These are phyloP conservation scores for Drosophila phalerata DNA, from an alignment of 2,888 invertebrate genomes.

Conservation along the genomic window DNA sequence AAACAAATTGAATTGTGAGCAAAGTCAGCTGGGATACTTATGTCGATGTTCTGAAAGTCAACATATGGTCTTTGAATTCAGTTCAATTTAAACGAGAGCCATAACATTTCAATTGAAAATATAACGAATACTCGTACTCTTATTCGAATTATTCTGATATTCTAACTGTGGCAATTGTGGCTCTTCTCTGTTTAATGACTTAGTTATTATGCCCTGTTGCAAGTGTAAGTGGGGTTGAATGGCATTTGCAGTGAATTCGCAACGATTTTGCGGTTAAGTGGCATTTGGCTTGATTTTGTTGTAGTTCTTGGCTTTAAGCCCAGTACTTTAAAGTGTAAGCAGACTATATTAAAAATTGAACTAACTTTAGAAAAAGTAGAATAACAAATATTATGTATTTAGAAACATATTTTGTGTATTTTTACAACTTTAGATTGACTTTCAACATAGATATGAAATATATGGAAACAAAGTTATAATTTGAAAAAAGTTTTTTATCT, in stretches of 20 bases:
- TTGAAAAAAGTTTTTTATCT: no score
- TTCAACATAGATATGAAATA: no score
- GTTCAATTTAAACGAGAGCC: constrained; percentile 22
- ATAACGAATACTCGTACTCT: background rate
- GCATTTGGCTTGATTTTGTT: constrained; percentile 4
- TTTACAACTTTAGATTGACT: no score
- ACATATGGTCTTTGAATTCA: constrained; percentile 48
- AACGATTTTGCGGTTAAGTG: constrained; percentile 60
- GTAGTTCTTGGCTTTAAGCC: constrained; percentile 34
- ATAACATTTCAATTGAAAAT: constrained; percentile 18
- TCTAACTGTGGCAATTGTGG: background rate
- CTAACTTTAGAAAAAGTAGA: no score
- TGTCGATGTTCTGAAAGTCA: constrained; percentile 10
- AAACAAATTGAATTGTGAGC: constrained; percentile 51
- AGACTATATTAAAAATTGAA: background rate
- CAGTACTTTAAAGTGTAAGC: background rate
- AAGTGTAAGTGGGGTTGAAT: constrained; percentile 37
- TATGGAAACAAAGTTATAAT: no score
- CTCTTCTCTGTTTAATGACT: constrained; percentile 42
- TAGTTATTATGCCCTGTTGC: constrained; percentile 51
- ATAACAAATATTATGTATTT: no score
- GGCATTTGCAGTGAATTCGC: constrained; percentile 42
- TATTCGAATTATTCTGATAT: background rate
- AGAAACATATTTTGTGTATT: no score
- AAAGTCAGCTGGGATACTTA: constrained; percentile 22